Base-by-base conservation (phyloP, 2,888 invertebrate genomes). In the Clivina fossor region DNA sequence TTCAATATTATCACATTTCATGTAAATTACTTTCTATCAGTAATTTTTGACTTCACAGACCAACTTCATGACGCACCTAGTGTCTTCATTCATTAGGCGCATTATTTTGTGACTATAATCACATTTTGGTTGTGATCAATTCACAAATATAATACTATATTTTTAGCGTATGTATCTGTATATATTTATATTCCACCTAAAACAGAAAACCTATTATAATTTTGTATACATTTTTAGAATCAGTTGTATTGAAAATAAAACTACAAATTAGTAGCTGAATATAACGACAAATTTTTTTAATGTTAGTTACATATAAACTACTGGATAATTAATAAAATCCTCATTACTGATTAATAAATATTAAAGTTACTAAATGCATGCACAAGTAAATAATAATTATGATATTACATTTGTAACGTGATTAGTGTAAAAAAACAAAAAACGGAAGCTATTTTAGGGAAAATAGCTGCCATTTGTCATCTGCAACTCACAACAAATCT, bases 401-500 rank as follows among this genome's bases (percentile, higher is more conserved):
- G n/a, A 16, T 13, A 37, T 9, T 15, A 47, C 24, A 37, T 40
- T 41, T 33, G 44, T 41, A 9, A 5, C 15, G 18, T 13, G 20
- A n/a, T n/a, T n/a, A n/a, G n/a, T n/a, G 13, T 33, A 15, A 16
- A 20, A 40, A 20, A 20, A 40, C 16, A 19, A 11, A 19, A 43
- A 38, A 54, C 16, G 55, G 55, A 46, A 47, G 47, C 47, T 40
- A 55, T 55, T 33, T 35, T 44, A 44, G 8, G 4, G 4, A 46
- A 16, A 38, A 55, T 55, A 47, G 55, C 55, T 26, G 38, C 55
- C 38, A 40, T 55, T 47, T 38, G 30, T 55, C 71, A 72, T 71
- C 72, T 69, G 65, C 64, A 67, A 72, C 72, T 72, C 72, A 72
- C 72, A 72, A 72, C 72, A 72, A 72, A 71, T 71, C 68, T 62